These are phyloP conservation scores for Trachymyrmex septentrionalis DNA, from an alignment of 1,140 invertebrate genomes.

Conservation along the genomic window DNA sequence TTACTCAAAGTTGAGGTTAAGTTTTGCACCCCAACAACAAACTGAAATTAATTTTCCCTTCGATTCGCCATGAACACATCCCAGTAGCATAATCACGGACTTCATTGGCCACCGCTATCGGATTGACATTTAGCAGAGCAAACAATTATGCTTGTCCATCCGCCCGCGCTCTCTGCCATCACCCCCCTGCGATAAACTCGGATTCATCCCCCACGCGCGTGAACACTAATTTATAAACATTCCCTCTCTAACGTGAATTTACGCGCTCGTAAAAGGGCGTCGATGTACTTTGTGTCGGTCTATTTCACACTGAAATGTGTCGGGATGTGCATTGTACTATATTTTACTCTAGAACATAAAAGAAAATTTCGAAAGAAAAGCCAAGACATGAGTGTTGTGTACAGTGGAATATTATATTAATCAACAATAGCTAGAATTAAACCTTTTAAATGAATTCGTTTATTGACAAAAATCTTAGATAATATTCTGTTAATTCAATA, in stretches of 20 bases:
- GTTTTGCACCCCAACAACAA: conserved; percentile 50
- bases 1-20: conserved; percentile 5
- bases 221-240: conserved; percentile 58
- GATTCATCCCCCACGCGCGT: conserved; percentile 36
- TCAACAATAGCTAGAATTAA: background rate
- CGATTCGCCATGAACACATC: conserved; percentile 48
- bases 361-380: conserved; percentile 10
- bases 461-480: background rate
- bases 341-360: conserved; percentile 10
- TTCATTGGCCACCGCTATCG: conserved; percentile 61
- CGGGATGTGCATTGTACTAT: background rate
- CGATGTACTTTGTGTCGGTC: background rate
- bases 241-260: conserved; percentile 53
- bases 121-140: conserved; percentile 64
- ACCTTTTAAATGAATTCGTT: background rate
- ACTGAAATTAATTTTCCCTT: conserved; percentile 61
- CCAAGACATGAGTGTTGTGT: background rate
- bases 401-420: background rate
- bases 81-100: conserved; percentile 60
- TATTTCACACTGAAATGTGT: conserved; percentile 28
- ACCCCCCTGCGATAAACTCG: conserved; percentile 37
- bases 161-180: background rate
- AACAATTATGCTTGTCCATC: conserved; percentile 59
- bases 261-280: conserved; percentile 34
- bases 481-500: background rate